These are phyloP conservation scores for Panagrolaimus sp. DNA, from an alignment of 1,140 invertebrate species.

Conservation along the genomic window DNA sequence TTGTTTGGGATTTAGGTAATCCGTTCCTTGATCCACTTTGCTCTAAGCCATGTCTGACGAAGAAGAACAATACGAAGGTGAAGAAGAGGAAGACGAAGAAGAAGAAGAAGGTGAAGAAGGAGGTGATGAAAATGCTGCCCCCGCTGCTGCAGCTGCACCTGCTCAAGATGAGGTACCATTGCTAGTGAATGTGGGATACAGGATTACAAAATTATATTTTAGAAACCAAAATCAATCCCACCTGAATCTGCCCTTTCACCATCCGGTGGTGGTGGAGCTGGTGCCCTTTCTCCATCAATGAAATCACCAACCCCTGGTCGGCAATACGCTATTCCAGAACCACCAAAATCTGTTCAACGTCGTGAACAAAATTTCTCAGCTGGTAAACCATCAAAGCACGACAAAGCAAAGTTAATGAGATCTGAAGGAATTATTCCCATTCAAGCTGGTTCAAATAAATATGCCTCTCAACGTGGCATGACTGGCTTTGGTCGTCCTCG, in stretches of 20 bases:
- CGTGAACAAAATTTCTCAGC: conserved; percentile 46
- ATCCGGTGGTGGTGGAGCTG: not conserved
- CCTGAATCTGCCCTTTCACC: conserved; percentile 6
- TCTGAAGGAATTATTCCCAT: conserved; percentile 55
- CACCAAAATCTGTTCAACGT: conserved; percentile 25
- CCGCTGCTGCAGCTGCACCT: conserved; percentile 4
- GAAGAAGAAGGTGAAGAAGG: conserved; percentile 18
- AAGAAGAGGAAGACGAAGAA: conserved; percentile 20
- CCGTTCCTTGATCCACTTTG: not conserved
- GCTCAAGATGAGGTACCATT: not conserved
- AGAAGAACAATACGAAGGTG: conserved; percentile 11
- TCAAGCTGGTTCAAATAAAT: conserved; percentile 58
- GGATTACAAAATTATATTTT: too few species aligned
- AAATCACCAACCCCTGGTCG: conserved; percentile 24
- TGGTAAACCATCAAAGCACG: conserved; percentile 49
- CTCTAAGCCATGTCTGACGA: conserved; percentile 17
- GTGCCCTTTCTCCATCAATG: not conserved
- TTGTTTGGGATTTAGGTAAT: not conserved
- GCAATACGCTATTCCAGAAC: conserved; percentile 16
- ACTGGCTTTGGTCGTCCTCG: conserved; percentile 54
- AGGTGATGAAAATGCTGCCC: conserved; percentile 16
- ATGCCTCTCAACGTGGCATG: conserved; percentile 57
- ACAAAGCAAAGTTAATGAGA: conserved; percentile 56
- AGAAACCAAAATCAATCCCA: not conserved
- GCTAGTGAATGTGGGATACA: too few species aligned